Evolutionary conservation across 2,113 vertebrate genomes (phyloP).

Genomic region (Labeo catla): DNA sequence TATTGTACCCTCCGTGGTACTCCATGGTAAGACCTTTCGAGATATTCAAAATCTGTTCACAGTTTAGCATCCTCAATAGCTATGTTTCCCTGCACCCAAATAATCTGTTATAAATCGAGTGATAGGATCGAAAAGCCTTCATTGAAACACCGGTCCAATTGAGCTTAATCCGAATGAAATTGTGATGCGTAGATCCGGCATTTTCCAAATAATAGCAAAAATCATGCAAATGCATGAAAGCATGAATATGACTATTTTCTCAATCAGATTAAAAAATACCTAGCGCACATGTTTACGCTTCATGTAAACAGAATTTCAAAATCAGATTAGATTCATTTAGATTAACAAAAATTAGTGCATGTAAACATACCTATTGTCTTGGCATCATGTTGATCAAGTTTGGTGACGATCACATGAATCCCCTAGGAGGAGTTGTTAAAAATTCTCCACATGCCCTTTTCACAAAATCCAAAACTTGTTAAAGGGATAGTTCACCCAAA

Average conservation of each 20-base stretch:
- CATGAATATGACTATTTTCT: not conserved
- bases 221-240: not conserved
- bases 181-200: not conserved
- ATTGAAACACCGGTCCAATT: not conserved
- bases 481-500: no score
- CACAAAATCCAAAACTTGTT: not conserved
- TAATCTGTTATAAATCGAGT: not conserved
- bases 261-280: no score
- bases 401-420: not conserved
- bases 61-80: not conserved
- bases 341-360: not conserved
- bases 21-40: not conserved
- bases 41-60: not conserved
- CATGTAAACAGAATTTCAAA: not conserved
- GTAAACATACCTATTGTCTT: not conserved
- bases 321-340: not conserved
- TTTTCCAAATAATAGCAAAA: not conserved
- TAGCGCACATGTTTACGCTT: not conserved
- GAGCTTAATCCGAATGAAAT: not conserved
- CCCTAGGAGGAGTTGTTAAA: not conserved
- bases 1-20: no score
- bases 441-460: not conserved
- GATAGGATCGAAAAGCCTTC: not conserved
- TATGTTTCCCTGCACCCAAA: not conserved
- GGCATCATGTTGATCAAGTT: not conserved